Conservation (phyloP, 2,797 vertebrate genomes). For the Mallotus villosus region DNA sequence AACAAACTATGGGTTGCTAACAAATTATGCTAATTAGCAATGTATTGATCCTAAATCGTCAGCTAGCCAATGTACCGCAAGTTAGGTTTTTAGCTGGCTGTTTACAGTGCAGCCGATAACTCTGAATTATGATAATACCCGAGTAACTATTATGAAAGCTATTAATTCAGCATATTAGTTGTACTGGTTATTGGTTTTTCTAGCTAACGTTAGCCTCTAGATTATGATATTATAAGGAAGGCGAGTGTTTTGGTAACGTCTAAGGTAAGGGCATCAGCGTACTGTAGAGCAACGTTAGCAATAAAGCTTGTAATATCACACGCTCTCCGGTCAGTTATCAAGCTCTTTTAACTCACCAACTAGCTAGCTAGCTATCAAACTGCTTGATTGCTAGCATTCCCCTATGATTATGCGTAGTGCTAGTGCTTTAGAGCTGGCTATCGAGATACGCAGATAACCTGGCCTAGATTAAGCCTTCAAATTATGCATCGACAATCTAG, state of each 20-base stretch:
- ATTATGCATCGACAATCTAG: too few relatives aligned
- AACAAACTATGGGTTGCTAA: conserved; percentile 16
- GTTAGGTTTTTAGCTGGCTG: background rate
- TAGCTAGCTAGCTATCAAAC: too few relatives aligned
- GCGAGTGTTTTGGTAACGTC: background rate
- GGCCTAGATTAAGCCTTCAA: too few relatives aligned
- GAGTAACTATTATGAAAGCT: background rate
- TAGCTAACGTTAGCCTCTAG: conserved; percentile 53
- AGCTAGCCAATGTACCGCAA: conserved; percentile 27
- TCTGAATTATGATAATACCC: background rate
- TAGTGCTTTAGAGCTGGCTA: background rate
- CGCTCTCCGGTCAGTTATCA: background rate
- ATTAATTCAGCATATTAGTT: background rate
- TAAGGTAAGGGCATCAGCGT: conserved; percentile 13
- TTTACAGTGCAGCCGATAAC: background rate
- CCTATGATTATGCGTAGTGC: too few relatives aligned
- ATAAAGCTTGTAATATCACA: conserved; percentile 19
- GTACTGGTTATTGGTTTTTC: conserved; percentile 3
- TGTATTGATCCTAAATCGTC: background rate
- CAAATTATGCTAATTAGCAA: background rate
- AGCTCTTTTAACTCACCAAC: too few relatives aligned
- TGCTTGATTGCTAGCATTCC: too few relatives aligned
- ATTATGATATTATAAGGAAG: conserved; percentile 37
- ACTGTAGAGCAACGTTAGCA: conserved; percentile 23
- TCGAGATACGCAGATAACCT: background rate